These are phyloP conservation scores for Epistrophe eligans DNA, from an alignment of 2,888 invertebrate genomes.

Conservation along the genomic window DNA sequence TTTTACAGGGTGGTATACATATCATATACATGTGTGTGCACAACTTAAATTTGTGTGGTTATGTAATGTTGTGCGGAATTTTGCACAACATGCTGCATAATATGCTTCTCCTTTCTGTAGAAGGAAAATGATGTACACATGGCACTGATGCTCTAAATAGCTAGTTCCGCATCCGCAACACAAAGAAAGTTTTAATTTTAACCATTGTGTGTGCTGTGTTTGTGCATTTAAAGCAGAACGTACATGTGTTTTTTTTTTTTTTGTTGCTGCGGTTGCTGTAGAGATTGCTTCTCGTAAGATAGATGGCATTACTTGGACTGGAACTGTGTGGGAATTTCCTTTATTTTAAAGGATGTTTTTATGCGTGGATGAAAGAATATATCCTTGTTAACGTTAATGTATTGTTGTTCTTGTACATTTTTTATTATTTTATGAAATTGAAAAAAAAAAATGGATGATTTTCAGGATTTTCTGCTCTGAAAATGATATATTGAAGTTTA, in stretches of 20 bases:
- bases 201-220: slow-evolving; percentile 13
- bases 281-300: slow-evolving; percentile 5
- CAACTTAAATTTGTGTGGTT: background rate
- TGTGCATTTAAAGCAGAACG: slow-evolving; percentile 13
- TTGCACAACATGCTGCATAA: background rate
- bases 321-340: background rate
- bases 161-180: slow-evolving; percentile 23
- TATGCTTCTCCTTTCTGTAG: too few relatives aligned
- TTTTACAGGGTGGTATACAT: background rate
- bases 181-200: slow-evolving; percentile 17
- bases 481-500: too few relatives aligned
- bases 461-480: too few relatives aligned
- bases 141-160: slow-evolving; percentile 17
- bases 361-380: background rate
- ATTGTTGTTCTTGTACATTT: too few relatives aligned
- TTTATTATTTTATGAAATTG: too few relatives aligned
- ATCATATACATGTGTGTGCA: too few relatives aligned
- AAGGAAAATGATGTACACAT: slow-evolving; percentile 1
- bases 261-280: too few relatives aligned
- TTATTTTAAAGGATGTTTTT: background rate
- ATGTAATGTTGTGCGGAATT: slow-evolving; percentile 1
- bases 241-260: background rate
- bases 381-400: background rate
- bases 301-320: background rate
- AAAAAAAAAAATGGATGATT: too few relatives aligned